Conservation (phyloP, 2,888 invertebrate species). For the Punctoribates punctum region DNA sequence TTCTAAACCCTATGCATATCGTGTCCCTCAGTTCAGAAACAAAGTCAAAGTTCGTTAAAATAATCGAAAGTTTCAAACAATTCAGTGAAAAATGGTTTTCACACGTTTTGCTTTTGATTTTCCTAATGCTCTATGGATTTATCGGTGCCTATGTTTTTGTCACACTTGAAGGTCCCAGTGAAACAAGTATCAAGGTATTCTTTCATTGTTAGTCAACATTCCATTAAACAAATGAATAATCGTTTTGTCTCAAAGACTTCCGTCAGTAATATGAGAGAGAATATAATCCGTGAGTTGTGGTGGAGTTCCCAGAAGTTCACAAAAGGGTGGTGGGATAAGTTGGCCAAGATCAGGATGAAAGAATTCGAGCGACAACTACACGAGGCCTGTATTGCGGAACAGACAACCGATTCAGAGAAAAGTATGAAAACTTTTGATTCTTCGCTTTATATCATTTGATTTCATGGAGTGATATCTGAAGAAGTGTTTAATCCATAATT, state of each 20-base stretch:
- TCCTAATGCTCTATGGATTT: conserved; percentile 72
- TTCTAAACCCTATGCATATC: conserved; percentile 50
- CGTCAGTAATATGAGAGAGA: conserved; percentile 42
- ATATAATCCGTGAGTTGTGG: conserved; percentile 43
- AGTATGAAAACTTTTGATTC: conserved; percentile 5
- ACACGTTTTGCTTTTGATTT: conserved; percentile 74
- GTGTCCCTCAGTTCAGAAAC: conserved; percentile 47
- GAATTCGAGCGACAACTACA: conserved; percentile 77
- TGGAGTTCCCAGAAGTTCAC: conserved; percentile 42
- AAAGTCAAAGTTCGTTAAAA: conserved; percentile 46
- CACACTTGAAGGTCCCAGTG: conserved; percentile 67
- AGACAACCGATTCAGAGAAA: conserved; percentile 45
- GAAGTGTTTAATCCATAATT: too few species aligned
- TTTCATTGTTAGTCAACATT: background rate
- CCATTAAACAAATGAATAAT: background rate
- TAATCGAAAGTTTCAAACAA: conserved; percentile 52
- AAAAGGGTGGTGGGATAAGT: conserved; percentile 37
- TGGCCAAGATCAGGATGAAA: conserved; percentile 56
- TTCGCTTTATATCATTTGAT: too few species aligned
- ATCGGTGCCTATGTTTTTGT: conserved; percentile 76
- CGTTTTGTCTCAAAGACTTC: conserved; percentile 21
- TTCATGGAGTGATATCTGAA: too few species aligned
- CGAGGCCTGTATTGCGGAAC: conserved; percentile 39
- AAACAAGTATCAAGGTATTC: conserved; percentile 51
- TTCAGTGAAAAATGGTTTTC: conserved; percentile 83